Conservation (phyloP, 2,113 vertebrate genomes). For the Triplophysa tibetana region DNA sequence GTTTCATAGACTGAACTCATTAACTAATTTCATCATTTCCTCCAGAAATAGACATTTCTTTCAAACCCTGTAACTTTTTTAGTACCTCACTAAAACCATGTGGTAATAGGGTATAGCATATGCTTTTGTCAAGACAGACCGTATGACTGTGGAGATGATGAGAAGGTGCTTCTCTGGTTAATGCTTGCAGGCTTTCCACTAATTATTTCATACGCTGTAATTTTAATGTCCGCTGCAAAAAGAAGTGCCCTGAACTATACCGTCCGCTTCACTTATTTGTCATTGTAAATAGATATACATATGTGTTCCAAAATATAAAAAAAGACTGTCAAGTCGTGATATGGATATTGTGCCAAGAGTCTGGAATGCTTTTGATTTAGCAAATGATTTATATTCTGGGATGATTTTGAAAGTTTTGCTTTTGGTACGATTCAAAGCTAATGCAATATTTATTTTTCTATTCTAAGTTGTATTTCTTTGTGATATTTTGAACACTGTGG, state of each 20-base stretch:
- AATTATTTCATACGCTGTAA: constrained; percentile 24
- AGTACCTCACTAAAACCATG: constrained; percentile 12
- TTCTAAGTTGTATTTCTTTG: constrained; percentile 14
- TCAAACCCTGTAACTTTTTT: background rate
- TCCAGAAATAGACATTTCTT: background rate
- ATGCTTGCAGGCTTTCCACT: constrained; percentile 31
- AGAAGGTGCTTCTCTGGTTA: constrained; percentile 40
- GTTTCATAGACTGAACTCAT: background rate
- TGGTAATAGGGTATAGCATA: constrained; percentile 17
- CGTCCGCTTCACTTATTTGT: background rate
- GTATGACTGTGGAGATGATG: constrained; percentile 44
- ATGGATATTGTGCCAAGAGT: constrained; percentile 7
- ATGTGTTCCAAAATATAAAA: background rate
- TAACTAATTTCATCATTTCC: background rate
- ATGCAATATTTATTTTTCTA: constrained; percentile 57
- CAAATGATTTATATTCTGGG: constrained; percentile 1
- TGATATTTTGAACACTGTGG: background rate
- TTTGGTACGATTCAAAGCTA: constrained; percentile 51
- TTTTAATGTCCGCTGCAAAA: constrained; percentile 18
- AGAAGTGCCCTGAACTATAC: constrained; percentile 15
- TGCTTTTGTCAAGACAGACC: constrained; percentile 33
- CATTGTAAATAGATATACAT: background rate
- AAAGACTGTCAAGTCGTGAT: background rate
- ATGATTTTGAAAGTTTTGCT: constrained; percentile 24
- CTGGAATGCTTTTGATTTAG: background rate